Base-by-base conservation (phyloP, 2,113 vertebrate genomes). In the Proteles cristata region DNA sequence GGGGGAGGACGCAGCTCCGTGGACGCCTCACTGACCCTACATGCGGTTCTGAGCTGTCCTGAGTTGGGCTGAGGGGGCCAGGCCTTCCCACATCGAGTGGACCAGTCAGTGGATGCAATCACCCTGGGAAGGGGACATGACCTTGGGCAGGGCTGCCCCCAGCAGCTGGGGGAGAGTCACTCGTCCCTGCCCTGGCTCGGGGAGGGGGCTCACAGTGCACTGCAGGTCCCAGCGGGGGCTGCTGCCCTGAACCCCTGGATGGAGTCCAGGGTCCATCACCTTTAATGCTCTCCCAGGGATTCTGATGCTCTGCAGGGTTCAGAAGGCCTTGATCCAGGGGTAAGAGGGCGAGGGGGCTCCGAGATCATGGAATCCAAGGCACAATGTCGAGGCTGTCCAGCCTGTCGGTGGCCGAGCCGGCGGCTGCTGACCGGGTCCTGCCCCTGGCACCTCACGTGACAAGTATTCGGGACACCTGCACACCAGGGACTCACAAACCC, bases 1-100 rank as follows among this genome's bases (percentile, higher is more conserved):
- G 23, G 8, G 55, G 58, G 14, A 63, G 26, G 48, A 66, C 4
- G 12, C 4, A 11, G 28, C n/a, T 80, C n/a, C 5, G 9, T 0
- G 3, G 68, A 50, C 12, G 33, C 12, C 33, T 61, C 5, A 43
- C 25, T 1, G 0, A 10, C 69, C 61, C 39, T 25, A 0, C 1
- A 11, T 14, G 8, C 28, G 12, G 2, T 25, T 43, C 28, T 12
- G 53, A 25, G 53, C 53, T 80, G 39, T 45, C 63, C 21, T n/a
- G 63, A 65, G 50, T 23, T 10, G 19, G 26, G 9, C 9, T 55
- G 2, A 14, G 1, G 2, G 9, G 23, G 6, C 21, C 71, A n/a
- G 73, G 88, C 14, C 35, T 77, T 76, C 35, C 16, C 2, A 48
- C 14, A 0, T 5, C 66, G 1, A 17, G 9, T 4, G 16, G 35